Evolutionary conservation across 2,888 invertebrate genomes (phyloP).

Genomic region (Oligia strigilis): DNA sequence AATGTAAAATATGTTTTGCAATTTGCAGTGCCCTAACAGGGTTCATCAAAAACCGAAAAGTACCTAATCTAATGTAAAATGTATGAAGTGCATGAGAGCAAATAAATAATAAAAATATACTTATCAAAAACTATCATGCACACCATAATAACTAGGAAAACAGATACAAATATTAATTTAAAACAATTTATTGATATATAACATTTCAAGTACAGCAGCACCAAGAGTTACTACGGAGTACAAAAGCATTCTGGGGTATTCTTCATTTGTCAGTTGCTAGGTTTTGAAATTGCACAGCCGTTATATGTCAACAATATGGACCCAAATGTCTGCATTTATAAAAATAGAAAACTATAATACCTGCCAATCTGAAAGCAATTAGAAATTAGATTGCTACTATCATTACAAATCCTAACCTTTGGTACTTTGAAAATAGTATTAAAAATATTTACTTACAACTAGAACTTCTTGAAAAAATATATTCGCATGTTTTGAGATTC

Average conservation of each 20-base stretch:
- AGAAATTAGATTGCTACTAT: conserved; percentile 12
- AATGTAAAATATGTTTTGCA: no score
- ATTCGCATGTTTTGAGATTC: conserved; percentile 44
- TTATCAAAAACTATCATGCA: no score
- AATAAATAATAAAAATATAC: not conserved
- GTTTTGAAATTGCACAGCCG: no score
- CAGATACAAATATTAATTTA: not conserved
- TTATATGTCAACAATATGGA: no score
- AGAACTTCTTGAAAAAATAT: conserved; percentile 9
- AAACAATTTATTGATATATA: conserved; percentile 35
- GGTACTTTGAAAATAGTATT: conserved; percentile 20
- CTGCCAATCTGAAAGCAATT: not conserved
- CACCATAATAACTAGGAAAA: not conserved
- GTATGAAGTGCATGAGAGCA: not conserved
- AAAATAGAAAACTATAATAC: not conserved
- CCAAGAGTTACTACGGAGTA: conserved; percentile 24
- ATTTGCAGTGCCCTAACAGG: not conserved
- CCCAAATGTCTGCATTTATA: no score
- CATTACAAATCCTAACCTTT: not conserved
- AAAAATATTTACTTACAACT: conserved; percentile 8
- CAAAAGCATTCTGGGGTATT: not conserved
- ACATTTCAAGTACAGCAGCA: conserved; percentile 48
- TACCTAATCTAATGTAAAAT: not conserved
- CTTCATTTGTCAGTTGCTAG: no score
- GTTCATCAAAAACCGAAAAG: not conserved